Conservation (phyloP, 2,113 vertebrate genomes). For the Columbina picui region DNA sequence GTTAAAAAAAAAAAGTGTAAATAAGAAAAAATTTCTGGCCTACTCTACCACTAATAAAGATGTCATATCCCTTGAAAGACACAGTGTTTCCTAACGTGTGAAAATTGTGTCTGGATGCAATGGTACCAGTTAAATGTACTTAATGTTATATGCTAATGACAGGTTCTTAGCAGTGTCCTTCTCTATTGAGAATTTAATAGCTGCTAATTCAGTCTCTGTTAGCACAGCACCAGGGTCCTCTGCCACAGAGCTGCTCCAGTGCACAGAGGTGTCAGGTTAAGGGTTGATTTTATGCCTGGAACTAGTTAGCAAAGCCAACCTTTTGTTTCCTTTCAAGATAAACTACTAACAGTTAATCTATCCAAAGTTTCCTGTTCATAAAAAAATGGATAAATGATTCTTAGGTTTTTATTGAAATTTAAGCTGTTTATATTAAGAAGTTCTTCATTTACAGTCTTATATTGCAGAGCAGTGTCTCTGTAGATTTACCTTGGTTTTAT, state of each 20-base stretch:
- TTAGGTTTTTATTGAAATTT: neutral
- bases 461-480: neutral
- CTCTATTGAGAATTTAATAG: neutral
- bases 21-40: neutral
- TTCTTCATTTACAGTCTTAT: neutral
- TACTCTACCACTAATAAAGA: neutral
- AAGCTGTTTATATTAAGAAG: neutral
- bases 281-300: neutral
- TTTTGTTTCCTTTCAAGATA: slow-evolving; percentile 11
- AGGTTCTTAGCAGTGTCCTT: neutral
- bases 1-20: neutral
- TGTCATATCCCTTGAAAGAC: neutral
- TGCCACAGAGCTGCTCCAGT: neutral
- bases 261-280: neutral
- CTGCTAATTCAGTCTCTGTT: neutral
- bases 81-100: neutral
- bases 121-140: neutral
- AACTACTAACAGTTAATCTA: neutral
- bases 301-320: neutral
- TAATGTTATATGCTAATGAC: neutral
- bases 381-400: neutral
- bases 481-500: neutral
- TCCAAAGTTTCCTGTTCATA: neutral
- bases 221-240: neutral
- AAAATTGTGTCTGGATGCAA: neutral